Evolutionary conservation across 2,113 vertebrate species (phyloP).

Genomic region (Thoracochromis brauschi): DNA sequence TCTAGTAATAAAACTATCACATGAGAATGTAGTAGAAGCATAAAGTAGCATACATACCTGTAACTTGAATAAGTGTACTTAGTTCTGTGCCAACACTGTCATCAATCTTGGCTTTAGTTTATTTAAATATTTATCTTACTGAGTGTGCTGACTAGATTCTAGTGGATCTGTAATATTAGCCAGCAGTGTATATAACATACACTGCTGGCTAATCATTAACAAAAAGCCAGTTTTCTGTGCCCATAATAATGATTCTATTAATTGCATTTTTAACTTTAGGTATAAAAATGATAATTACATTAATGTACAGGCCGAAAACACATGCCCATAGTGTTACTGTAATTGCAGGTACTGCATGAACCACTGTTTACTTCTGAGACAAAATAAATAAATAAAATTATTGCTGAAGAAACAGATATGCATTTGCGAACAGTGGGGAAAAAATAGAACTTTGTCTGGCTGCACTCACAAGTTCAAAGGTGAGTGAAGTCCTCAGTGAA

Average conservation of each 20-base stretch:
- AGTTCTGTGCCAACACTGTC: not conserved
- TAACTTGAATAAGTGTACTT: not conserved
- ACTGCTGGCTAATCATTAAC: not conserved
- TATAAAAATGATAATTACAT: not conserved
- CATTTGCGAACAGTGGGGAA: constrained; percentile 25
- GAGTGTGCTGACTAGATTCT: not conserved
- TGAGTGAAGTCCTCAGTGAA: constrained; percentile 11
- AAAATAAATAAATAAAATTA: constrained; percentile 44
- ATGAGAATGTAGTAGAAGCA: not conserved
- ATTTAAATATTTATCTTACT: not conserved
- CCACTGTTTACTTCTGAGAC: not conserved
- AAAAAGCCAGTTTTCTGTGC: not conserved
- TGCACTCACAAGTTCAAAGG: not conserved
- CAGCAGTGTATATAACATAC: not conserved
- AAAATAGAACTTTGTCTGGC: not conserved
- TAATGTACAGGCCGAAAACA: not conserved
- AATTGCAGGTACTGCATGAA: not conserved
- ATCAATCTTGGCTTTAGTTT: not conserved
- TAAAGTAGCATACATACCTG: not conserved
- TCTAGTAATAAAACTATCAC: not conserved
- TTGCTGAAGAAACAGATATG: constrained; percentile 21
- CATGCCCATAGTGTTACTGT: not conserved
- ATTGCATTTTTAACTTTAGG: not conserved
- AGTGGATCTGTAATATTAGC: not conserved
- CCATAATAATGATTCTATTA: not conserved